A percentile compares a stretch with the other conserved stretches of the same genome.
phyloP scores from a whole-genome alignment of 2,113 vertebrate species.

The Puntigrus tetrazona region DNA sequence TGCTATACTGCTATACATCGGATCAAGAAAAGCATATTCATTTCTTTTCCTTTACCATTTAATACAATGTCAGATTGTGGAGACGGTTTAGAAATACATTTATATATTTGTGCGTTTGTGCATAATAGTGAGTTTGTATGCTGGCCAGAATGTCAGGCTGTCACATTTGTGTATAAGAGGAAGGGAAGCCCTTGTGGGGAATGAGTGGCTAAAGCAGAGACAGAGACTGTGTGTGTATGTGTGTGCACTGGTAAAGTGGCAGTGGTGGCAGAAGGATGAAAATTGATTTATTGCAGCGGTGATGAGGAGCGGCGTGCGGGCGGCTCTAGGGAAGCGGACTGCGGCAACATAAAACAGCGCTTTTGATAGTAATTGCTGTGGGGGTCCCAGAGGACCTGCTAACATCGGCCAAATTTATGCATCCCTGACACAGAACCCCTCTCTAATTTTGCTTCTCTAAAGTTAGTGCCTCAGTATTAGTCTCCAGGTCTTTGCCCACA shows the following conservation, averaged over 20 bases:
- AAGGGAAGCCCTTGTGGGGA: constrained; percentile 35
- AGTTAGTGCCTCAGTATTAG: constrained; percentile 51
- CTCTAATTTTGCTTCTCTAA: constrained; percentile 62
- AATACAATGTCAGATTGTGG: neutral
- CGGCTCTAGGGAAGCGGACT: constrained; percentile 68
- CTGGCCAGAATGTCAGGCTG: constrained; percentile 10
- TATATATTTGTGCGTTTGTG: neutral
- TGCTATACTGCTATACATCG: no score
- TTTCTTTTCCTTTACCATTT: neutral
- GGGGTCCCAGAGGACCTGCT: constrained; percentile 68
- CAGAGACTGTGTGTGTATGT: constrained; percentile 52
- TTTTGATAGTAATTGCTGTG: constrained; percentile 74
- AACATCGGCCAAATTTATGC: constrained; percentile 66
- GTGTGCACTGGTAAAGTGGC: constrained; percentile 48
- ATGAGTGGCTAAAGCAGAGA: constrained; percentile 45
- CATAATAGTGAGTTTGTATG: constrained; percentile 13
- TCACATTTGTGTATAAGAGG: neutral
- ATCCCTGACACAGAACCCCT: constrained; percentile 54
- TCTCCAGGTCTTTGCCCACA: neutral
- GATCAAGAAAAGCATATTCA: neutral
- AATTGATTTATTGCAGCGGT: constrained; percentile 79
- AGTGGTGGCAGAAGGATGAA: constrained; percentile 65
- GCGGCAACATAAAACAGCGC: constrained; percentile 74
- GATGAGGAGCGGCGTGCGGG: constrained; percentile 76
- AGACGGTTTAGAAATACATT: neutral